phyloP scores from a whole-genome alignment of 2,113 vertebrate species.

The Eptatretus burgeri region DNA sequence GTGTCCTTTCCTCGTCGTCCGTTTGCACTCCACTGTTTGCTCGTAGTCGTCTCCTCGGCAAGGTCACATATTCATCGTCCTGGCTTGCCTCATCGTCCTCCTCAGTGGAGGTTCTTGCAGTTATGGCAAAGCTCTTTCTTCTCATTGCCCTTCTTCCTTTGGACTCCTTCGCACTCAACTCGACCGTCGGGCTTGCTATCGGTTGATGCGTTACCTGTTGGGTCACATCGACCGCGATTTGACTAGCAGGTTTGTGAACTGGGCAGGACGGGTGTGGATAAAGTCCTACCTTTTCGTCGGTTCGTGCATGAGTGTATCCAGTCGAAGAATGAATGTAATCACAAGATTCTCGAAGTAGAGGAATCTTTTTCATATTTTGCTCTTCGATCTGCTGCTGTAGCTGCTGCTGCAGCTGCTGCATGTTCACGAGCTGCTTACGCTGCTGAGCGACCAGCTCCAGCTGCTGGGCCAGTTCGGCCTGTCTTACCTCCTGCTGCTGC shows the following conservation, averaged over 20 bases:
- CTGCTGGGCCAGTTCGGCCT: conserved; percentile 65
- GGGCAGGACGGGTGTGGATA: background rate
- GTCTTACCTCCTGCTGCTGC: conserved; percentile 72
- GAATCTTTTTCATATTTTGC: conserved; percentile 54
- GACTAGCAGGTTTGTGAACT: background rate
- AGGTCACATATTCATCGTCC: background rate
- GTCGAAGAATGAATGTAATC: background rate
- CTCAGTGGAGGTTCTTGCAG: background rate
- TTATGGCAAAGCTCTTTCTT: background rate
- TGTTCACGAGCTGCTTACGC: conserved; percentile 72
- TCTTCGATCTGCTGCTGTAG: conserved; percentile 85
- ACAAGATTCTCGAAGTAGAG: background rate
- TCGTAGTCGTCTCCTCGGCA: conserved; percentile 28
- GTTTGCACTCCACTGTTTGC: conserved; percentile 83
- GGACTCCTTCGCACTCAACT: background rate
- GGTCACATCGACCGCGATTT: background rate
- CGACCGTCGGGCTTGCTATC: background rate
- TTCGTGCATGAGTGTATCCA: background rate
- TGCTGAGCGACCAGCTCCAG: conserved; percentile 86
- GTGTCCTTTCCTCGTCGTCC: conserved; percentile 62
- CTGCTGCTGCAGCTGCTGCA: conserved; percentile 79
- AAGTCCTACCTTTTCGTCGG: too few relatives aligned
- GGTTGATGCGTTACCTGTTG: background rate
- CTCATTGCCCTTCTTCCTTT: background rate
- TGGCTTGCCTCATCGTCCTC: conserved; percentile 4